Conservation (phyloP, 35 echinoderm and acorn worm genomes). For the Acanthaster planci region DNA sequence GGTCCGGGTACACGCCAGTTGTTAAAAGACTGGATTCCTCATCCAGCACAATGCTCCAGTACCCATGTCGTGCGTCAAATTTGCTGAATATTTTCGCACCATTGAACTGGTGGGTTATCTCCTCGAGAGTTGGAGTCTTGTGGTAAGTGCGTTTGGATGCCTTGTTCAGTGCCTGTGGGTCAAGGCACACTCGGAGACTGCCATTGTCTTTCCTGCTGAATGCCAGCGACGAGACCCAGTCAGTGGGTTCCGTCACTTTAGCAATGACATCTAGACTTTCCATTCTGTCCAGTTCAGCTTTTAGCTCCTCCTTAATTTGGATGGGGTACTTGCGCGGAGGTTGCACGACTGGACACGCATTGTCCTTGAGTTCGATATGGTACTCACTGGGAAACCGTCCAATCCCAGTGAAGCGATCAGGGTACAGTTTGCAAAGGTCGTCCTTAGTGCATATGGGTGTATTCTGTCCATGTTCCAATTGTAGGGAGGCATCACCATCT, state of each 20-base stretch:
- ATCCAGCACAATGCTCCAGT: background rate
- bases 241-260: slow-evolving; percentile 55
- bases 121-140: no score
- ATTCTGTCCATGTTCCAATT: background rate
- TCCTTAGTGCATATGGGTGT: slow-evolving; percentile 21
- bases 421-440: slow-evolving; percentile 22
- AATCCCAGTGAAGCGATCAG: slow-evolving; percentile 49
- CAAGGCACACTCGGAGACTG: slow-evolving; percentile 37
- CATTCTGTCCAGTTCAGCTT: slow-evolving; percentile 52
- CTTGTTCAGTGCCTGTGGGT: no score
- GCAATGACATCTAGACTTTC: slow-evolving; percentile 47
- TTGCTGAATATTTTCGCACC: no score
- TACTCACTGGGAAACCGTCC: slow-evolving; percentile 47
- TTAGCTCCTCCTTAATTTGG: slow-evolving; percentile 54
- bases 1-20: background rate
- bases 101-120: no score
- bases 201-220: slow-evolving; percentile 44
- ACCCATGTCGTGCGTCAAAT: no score
- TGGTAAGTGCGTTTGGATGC: no score
- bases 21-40: background rate
- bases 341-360: slow-evolving; percentile 46
- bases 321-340: slow-evolving; percentile 55
- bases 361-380: slow-evolving; percentile 41
- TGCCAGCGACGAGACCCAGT: slow-evolving; percentile 58
- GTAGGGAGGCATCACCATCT: background rate